Percentiles rank a stretch among this genome's conserved stretches.
Evolutionary conservation across 2,797 vertebrate genomes (phyloP).

Genomic region (Macropus fuliginosus): DNA sequence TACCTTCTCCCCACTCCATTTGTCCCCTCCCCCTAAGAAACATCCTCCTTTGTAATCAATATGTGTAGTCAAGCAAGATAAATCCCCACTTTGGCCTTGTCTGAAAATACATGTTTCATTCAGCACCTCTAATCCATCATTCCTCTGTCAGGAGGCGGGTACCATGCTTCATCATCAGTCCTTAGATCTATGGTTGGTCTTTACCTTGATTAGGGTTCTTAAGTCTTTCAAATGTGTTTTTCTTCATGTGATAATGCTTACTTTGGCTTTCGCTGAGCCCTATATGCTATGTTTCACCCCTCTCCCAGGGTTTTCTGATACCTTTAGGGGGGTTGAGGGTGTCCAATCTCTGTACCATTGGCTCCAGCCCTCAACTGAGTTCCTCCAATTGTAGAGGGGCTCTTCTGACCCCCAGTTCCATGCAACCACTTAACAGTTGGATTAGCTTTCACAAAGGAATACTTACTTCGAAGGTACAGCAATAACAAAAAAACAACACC

Average conservation of each 20-base stretch:
- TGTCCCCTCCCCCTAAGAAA: not conserved
- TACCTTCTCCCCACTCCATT: not conserved
- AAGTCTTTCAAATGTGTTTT: not conserved
- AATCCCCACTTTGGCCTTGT: not conserved
- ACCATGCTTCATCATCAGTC: not conserved
- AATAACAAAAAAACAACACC: not conserved
- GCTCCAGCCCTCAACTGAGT: not conserved
- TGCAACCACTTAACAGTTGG: not conserved
- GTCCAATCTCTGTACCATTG: not conserved
- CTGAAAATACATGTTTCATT: slow-evolving; percentile 2
- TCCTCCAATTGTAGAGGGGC: not conserved
- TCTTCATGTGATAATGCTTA: not conserved
- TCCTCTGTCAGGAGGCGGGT: not conserved
- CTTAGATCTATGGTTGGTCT: not conserved
- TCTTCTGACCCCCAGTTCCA: not conserved
- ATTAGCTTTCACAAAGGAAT: not conserved
- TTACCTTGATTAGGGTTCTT: not conserved
- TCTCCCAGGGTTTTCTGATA: not conserved
- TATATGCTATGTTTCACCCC: not conserved
- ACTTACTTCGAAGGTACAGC: not conserved
- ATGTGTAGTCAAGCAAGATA: slow-evolving; percentile 8
- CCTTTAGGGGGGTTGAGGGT: not conserved
- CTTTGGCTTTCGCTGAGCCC: not conserved
- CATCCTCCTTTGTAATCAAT: not conserved
- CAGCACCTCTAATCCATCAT: not conserved